Conservation (phyloP, 2,113 vertebrate genomes). For the Physeter macrocephalus region DNA sequence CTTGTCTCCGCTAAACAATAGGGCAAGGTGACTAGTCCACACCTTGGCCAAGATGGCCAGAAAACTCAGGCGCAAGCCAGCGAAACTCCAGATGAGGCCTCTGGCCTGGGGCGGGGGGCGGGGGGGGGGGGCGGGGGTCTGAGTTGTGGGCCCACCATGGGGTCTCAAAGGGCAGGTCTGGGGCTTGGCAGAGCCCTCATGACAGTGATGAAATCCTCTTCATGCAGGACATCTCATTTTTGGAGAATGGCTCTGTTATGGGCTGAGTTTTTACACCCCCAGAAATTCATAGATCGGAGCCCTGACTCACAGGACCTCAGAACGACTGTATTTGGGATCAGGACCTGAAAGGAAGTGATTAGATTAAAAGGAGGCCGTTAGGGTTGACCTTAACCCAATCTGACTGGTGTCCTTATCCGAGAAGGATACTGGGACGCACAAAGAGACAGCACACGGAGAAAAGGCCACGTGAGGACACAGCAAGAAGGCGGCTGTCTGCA, state of each 20-base stretch:
- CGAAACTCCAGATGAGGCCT: neutral
- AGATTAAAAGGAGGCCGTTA: neutral
- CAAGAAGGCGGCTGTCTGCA: fast-evolving
- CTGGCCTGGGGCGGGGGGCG: neutral
- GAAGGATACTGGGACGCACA: neutral
- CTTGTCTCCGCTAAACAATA: neutral
- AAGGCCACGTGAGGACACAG: neutral
- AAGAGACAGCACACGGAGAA: no score
- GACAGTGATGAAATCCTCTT: neutral
- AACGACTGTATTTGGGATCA: neutral
- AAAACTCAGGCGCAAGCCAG: neutral
- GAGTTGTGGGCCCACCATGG: neutral
- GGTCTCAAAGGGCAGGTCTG: neutral
- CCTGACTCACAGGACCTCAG: neutral
- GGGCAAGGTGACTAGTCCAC: neutral
- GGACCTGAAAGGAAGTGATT: neutral
- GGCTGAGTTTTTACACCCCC: fast-evolving
- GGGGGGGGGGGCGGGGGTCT: neutral
- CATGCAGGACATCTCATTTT: neutral
- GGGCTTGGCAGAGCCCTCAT: neutral
- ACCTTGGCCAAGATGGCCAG: neutral
- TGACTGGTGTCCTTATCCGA: neutral
- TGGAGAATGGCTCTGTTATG: neutral
- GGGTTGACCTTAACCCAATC: neutral
- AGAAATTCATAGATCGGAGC: fast-evolving